Evolutionary conservation across 2,113 vertebrate genomes (phyloP).

Genomic region (rat (Rattus norvegicus)): DNA sequence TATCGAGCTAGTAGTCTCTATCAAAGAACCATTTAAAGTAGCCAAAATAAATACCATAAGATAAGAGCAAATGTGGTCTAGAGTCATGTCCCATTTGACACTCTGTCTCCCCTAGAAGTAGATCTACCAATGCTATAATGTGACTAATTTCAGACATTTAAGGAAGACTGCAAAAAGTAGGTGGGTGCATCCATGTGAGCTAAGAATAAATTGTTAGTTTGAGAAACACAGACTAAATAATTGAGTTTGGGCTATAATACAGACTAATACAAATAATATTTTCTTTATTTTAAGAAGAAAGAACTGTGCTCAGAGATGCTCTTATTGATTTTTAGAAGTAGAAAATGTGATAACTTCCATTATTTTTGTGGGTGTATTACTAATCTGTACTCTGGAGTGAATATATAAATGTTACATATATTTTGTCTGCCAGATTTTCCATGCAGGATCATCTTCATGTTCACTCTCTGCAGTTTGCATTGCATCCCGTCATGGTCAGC

Average conservation of each 20-base stretch:
- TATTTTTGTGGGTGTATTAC: background rate
- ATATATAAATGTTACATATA: background rate
- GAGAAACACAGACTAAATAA: background rate
- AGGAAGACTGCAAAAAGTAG: background rate
- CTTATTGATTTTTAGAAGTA: background rate
- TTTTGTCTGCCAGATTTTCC: background rate
- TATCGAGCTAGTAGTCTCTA: background rate
- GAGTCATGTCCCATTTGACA: background rate
- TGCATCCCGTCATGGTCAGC: background rate
- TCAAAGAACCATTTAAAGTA: background rate
- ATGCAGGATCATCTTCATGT: background rate
- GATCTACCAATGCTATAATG: background rate
- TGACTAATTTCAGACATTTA: background rate
- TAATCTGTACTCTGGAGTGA: background rate
- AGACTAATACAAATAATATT: background rate
- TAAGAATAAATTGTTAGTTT: background rate
- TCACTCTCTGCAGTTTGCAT: background rate
- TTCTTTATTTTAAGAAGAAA: background rate
- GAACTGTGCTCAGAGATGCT: background rate
- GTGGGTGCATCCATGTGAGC: rapidly evolving
- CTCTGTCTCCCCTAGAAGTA: background rate
- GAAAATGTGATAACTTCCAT: background rate
- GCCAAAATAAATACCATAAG: background rate
- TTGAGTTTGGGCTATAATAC: background rate
- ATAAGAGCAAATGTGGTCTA: no score